Conservation (phyloP, 2,113 vertebrate genomes). For the Pluvianellus socialis region DNA sequence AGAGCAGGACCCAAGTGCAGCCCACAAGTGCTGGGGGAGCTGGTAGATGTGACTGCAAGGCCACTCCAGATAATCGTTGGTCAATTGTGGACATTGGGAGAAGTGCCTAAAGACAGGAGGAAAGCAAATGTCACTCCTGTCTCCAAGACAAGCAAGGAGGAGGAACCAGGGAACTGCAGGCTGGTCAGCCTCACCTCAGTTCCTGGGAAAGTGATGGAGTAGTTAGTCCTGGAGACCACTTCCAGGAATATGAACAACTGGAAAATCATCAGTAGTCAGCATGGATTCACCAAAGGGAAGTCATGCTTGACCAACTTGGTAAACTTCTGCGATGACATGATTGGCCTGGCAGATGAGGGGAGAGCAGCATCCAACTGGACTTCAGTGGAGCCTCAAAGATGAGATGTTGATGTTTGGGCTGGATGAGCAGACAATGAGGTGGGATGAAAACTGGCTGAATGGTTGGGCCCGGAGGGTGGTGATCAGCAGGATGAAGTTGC, state of each 20-base stretch:
- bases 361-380: not conserved
- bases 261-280: not conserved
- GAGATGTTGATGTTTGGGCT: not conserved
- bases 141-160: not conserved
- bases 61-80: not conserved
- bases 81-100: not conserved
- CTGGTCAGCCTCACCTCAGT: fast-evolving
- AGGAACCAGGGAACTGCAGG: not conserved
- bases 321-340: not conserved
- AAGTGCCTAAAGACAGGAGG: not conserved
- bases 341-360: not conserved
- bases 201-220: not conserved
- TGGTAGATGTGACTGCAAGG: not conserved
- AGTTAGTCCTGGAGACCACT: not conserved
- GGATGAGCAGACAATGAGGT: not conserved
- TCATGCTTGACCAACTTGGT: not conserved
- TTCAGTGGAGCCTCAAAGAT: not conserved
- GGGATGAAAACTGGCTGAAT: not conserved
- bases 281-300: not conserved
- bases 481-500: fast-evolving
- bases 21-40: not conserved
- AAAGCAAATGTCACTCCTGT: not conserved
- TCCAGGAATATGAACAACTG: not conserved
- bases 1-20: not conserved
- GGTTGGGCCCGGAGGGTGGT: too few species aligned